Percentiles rank a stretch among this genome's conserved stretches.
Evolutionary conservation across 2,797 vertebrate species (phyloP).

Genomic region (Chelonia mydas): DNA sequence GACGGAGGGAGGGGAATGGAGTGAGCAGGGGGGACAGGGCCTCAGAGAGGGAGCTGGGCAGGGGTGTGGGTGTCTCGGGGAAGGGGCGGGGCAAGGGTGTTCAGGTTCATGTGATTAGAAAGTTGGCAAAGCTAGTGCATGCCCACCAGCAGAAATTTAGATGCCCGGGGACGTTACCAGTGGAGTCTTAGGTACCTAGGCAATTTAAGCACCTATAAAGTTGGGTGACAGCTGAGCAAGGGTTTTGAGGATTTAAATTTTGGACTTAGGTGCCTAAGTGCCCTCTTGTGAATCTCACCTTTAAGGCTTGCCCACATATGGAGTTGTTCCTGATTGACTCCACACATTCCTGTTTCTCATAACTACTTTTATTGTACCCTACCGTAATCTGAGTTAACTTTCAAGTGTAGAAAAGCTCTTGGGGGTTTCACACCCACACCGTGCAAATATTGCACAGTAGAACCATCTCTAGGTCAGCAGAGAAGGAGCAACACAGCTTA

Average conservation of each 20-base stretch:
- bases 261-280: not conserved
- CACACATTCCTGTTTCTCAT: not conserved
- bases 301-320: not conserved
- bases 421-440: not conserved
- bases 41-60: too few relatives aligned
- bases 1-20: too few relatives aligned
- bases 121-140: not conserved
- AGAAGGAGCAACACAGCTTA: not conserved
- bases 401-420: not conserved
- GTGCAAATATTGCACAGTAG: not conserved
- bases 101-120: too few relatives aligned
- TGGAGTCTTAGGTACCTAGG: not conserved
- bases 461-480: not conserved
- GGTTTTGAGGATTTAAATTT: not conserved
- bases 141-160: not conserved
- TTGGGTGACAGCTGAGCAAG: not conserved
- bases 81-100: too few relatives aligned
- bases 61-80: too few relatives aligned
- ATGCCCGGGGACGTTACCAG: not conserved
- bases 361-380: not conserved
- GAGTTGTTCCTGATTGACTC: not conserved
- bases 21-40: too few relatives aligned
- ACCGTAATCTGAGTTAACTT: not conserved
- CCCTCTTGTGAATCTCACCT: not conserved
- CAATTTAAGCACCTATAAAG: not conserved